Base-by-base conservation (phyloP, 2,888 invertebrate genomes). In the Pheosia tremula region DNA sequence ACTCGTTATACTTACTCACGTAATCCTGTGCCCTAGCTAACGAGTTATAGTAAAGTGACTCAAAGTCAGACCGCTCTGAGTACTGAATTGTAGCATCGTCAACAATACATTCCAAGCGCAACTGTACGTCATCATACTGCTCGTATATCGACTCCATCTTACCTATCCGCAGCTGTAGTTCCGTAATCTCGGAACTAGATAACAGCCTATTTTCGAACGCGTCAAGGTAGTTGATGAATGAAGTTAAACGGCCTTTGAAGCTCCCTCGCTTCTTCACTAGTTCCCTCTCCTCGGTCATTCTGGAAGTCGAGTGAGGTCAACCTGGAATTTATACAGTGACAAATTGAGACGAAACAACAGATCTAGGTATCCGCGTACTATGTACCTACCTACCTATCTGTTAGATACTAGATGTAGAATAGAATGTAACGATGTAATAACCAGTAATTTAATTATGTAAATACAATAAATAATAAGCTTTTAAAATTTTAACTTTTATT, bases 121-220 rank as follows among this genome's bases (percentile, higher is more conserved):
- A 59, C 56, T 61, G 61, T 53, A 64, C 57, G 24, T 64, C 64
- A 59, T 64, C 58, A 39, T 64, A 64, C 11, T 57, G 58, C 4
- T 47, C 60, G 36, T 64, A 59, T 13, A 58, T 56, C 52, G 24
- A 52, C 50, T 57, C 62, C n/a, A 62, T 58, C 56, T 60, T 62
- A 37, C 65, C 60, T 6, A 58, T 54, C 6, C 62, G 60, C 9
- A 66, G 49, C 41, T 61, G 59, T 39, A 63, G 41, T 49, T 66
- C 63, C 8, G 39, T 41, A 9, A 56, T 56, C 13, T 61, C 64
- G 53, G 11, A 56, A 24, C 41, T 57, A 49, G 10, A 47, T 36
- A 58, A 49, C n/a, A 13, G 5, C 49, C 52, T 56, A 2, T 58
- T 43, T 11, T 11, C 38, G 24, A 58, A 5, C 8, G 55, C 36